Evolutionary conservation across 2,113 vertebrate genomes (phyloP).

Genomic region (Pedetes capensis): DNA sequence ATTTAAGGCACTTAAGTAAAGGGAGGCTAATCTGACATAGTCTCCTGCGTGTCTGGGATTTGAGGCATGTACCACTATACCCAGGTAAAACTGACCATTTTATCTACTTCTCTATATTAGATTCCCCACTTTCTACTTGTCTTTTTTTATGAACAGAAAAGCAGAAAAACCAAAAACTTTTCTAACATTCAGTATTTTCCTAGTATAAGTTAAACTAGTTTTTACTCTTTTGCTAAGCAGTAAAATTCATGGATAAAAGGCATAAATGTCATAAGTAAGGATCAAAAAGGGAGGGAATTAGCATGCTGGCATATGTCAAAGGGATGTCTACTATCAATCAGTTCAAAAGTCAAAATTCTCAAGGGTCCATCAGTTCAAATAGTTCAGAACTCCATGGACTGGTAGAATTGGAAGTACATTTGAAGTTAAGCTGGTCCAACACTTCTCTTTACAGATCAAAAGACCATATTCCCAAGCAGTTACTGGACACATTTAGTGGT

Average conservation of each 20-base stretch:
- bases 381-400: not conserved
- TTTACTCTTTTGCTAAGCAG: not conserved
- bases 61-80: too few relatives aligned
- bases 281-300: not conserved
- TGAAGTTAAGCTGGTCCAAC: not conserved
- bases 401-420: not conserved
- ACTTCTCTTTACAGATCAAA: not conserved
- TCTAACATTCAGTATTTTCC: not conserved
- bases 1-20: conserved; percentile 38
- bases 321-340: not conserved
- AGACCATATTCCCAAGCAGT: not conserved
- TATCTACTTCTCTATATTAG: not conserved
- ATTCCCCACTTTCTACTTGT: not conserved
- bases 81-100: not conserved
- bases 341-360: not conserved
- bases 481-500: not conserved
- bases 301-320: not conserved
- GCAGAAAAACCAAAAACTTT: not conserved
- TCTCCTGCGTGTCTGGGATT: too few relatives aligned
- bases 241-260: not conserved
- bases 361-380: not conserved
- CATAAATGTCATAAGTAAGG: not conserved
- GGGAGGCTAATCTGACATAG: conserved; percentile 38
- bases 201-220: not conserved
- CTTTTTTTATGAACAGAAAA: not conserved